Evolutionary conservation across 2,888 invertebrate genomes (phyloP).

Genomic region (Dorcus hopei): DNA sequence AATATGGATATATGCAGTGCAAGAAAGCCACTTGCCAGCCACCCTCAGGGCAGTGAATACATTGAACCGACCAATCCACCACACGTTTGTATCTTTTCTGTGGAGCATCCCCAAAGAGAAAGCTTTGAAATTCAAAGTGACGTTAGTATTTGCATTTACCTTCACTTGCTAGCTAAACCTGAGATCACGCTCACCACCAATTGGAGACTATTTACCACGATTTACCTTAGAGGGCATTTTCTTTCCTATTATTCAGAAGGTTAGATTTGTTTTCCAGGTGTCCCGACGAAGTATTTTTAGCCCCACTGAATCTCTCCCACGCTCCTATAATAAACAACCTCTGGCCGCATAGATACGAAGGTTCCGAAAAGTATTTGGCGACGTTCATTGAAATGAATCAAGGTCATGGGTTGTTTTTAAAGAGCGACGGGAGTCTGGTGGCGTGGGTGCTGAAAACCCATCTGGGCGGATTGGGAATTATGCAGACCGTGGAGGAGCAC

Average conservation of each 20-base stretch:
- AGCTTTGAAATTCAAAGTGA: constrained; percentile 4
- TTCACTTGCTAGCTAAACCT: too few species aligned
- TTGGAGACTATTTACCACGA: too few species aligned
- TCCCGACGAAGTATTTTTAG: constrained; percentile 16
- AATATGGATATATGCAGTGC: background rate
- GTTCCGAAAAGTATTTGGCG: constrained; percentile 17
- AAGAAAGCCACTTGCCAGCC: background rate
- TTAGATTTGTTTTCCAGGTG: constrained; percentile 5
- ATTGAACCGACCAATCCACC: background rate
- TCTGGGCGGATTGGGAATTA: background rate
- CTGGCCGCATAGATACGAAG: constrained; percentile 27
- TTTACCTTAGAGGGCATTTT: too few species aligned
- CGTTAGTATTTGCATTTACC: background rate
- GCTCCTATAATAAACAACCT: constrained; percentile 17
- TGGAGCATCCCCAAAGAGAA: constrained; percentile 4
- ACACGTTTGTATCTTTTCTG: background rate
- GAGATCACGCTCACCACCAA: background rate
- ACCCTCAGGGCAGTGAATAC: background rate
- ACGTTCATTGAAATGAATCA: background rate
- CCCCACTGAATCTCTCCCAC: constrained; percentile 9
- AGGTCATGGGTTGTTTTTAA: constrained; percentile 3
- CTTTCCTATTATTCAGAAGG: background rate
- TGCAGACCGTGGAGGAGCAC: constrained; percentile 2
- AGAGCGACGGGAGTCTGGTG: background rate
- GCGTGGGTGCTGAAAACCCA: constrained; percentile 3